Base-by-base conservation (phyloP, 2,888 invertebrate species). In the Meteorus colon region DNA sequence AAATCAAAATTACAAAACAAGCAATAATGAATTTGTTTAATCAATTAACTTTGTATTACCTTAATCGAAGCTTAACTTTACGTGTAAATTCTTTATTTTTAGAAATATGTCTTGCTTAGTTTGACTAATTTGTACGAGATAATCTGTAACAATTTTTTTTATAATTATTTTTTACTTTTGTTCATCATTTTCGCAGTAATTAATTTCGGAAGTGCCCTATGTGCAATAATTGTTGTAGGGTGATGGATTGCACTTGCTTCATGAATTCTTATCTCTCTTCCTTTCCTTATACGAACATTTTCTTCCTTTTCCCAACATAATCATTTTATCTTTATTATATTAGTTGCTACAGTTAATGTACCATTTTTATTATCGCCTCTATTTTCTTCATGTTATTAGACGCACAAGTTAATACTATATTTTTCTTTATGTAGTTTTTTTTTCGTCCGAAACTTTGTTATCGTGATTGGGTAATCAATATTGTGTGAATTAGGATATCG, bases 401-500 rank as follows among this genome's bases (percentile, higher is more conserved):
- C 19, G 55, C 19, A 4, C 48, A n/a, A 48, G 2, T n/a, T 16
- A n/a, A 48, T 48, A n/a, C 4, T 41, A 0, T 5, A 48, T 48
- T 48, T 4, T 48, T 48, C 14, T n/a, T 29, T 48, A 24, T 5
- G 4, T 67, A 1, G 4, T 34, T 24, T 51, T 29, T 69, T 4
- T 51, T 55, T 69, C 4, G 31, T 59, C 14, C 12, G 34, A n/a
- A 34, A 24, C 34, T 5, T 51, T 51, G 29, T 19, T 12, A 37
- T 45, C 59, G 14, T 27, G 4, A 10, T 24, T n/a, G 19, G 12
- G 4, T 65, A 19, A 65, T 65, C 24, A 12, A 12, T 19, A 19
- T 2, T 51, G 29, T 45, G 24, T 65, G 72, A 68, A 79, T 78
- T 31, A 88, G 88, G 85, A 73, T 2, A 82, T 79, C 4, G 86